Base-by-base conservation (phyloP, 64 coral and sea anemone genomes). In the Exaiptasia diaphana region DNA sequence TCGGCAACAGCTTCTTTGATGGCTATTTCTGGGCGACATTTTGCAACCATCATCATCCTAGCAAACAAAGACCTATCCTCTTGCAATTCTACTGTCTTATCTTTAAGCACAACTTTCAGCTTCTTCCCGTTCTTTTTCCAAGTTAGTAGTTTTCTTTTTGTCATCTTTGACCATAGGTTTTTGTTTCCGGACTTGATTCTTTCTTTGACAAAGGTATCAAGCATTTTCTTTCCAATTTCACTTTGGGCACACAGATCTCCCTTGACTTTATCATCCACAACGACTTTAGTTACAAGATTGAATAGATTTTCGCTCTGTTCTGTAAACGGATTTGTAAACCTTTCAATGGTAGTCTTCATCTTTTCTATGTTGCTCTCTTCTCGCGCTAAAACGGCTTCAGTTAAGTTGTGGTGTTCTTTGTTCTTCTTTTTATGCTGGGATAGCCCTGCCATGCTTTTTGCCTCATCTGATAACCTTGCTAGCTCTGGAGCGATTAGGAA, bases 401-500 rank as follows among this genome's bases (percentile, higher is more conserved):
- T 81, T 29, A 49, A 42, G 58, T 68, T 24, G 78, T 78, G 78
- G 39, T 81, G 78, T 31, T 41, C 11, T 25, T 21, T 24, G 37
- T 52, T 53, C n/a, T 43, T 21, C 32, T 53, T 80, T 29, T 80
- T 80, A 18, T 75, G 18, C n/a, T 20, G 28, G 23, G 53, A 17
- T 29, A 68, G 24, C 64, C 83, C 83, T 38, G 83, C 52, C 57
- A 76, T 76, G 21, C 70, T 39, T 54, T 77, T 90, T 29, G 78
- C 69, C 65, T 89, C 31, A 35, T 82, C 33, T 73, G 86, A 76
- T 63, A 89, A 53, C 44, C 76, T 58, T 72, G 86, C 76, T 5
- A 89, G 58, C 55, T 87, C 73, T 17, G 86, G 76, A 1, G 77
- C 68, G 17, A 89, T 89, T 11, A 89, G 54, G 37, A 88, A 88